These are phyloP conservation scores for Morelia viridis DNA, from an alignment of 2,797 vertebrate species.

Conservation along the genomic window DNA sequence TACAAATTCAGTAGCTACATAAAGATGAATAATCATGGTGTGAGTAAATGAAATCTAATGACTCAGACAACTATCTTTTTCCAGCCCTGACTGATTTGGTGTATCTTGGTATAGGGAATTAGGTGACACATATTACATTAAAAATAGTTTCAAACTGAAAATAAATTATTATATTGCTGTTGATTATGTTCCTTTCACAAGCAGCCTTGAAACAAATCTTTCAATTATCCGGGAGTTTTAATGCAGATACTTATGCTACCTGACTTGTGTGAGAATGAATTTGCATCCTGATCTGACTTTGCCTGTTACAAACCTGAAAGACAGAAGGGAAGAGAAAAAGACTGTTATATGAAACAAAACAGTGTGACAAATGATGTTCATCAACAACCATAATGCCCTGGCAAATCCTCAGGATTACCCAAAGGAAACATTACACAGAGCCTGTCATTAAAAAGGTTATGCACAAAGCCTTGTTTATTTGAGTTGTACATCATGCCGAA, in stretches of 20 bases:
- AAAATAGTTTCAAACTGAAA: not conserved
- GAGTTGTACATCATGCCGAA: not conserved
- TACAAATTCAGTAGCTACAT: not conserved
- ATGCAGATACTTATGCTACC: slow-evolving; percentile 26
- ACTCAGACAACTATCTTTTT: not conserved
- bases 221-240: slow-evolving; percentile 35
- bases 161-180: not conserved
- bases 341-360: slow-evolving; percentile 47
- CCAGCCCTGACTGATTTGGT: no score
- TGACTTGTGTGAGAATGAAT: slow-evolving; percentile 39
- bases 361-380: slow-evolving; percentile 56
- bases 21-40: not conserved
- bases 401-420: slow-evolving; percentile 56
- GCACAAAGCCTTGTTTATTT: not conserved
- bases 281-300: slow-evolving; percentile 22
- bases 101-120: not conserved
- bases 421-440: slow-evolving; percentile 52
- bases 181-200: not conserved
- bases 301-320: slow-evolving; percentile 3
- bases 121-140: not conserved
- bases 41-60: not conserved
- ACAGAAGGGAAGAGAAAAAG: slow-evolving; percentile 46
- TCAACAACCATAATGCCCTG: slow-evolving; percentile 55
- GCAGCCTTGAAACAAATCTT: slow-evolving; percentile 27
- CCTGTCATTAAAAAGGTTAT: not conserved